Percentiles rank a stretch among this genome's conserved stretches.
Evolutionary conservation across 2,888 invertebrate genomes (phyloP).

Genomic region (Nematopogon swammerdamellus): DNA sequence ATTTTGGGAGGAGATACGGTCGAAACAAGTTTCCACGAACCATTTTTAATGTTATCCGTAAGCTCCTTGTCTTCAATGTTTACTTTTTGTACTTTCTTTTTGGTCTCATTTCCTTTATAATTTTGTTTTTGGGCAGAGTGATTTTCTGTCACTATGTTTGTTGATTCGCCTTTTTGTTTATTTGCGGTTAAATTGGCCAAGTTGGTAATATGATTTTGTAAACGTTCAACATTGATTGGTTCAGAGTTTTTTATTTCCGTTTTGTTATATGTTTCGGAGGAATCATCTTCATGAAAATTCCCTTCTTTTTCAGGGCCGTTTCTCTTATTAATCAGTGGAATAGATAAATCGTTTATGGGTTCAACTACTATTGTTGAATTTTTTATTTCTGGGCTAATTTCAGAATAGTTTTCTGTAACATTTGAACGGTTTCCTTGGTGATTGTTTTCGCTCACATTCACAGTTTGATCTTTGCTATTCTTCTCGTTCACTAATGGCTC

Average conservation of each 20-base stretch:
- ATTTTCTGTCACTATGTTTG: background rate
- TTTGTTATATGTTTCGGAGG: no score
- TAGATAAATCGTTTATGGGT: no score
- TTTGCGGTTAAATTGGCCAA: background rate
- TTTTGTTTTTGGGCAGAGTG: constrained; percentile 5
- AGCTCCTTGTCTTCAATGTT: constrained; percentile 45
- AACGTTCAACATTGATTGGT: background rate
- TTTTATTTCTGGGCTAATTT: no score
- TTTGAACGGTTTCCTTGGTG: no score
- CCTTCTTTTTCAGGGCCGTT: no score
- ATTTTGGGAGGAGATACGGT: constrained; percentile 50
- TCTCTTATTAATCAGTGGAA: no score
- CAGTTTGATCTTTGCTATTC: no score
- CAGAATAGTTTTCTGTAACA: no score
- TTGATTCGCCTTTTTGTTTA: background rate
- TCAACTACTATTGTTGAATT: no score
- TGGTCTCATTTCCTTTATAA: constrained; percentile 7
- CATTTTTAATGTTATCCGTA: constrained; percentile 28
- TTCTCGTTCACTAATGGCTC: no score
- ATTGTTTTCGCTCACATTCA: no score
- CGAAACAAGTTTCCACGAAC: constrained; percentile 58
- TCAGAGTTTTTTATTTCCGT: no score
- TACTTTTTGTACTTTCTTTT: constrained; percentile 45
- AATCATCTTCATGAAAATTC: constrained; percentile 8
- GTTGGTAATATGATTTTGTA: background rate